A percentile compares a stretch with the other conserved stretches of the same genome.
Conservation (phyloP, 2,113 vertebrate species). For the Dicentrarchus labrax region DNA sequence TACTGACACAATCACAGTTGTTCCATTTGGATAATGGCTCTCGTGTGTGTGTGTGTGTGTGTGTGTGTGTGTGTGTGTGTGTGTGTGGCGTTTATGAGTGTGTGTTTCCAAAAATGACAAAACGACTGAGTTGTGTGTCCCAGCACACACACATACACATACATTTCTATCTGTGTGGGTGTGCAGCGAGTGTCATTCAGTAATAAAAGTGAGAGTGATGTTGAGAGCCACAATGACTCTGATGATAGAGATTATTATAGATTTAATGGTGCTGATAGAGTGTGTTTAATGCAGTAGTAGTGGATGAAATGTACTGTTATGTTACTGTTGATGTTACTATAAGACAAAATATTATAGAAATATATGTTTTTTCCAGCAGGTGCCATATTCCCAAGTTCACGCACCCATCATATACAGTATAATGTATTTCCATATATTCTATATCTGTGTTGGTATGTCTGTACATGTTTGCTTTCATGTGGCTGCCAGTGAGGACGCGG, state of each 20-base stretch:
- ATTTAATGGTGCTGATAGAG: conserved; percentile 1
- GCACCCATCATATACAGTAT: not conserved
- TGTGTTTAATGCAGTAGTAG: not conserved
- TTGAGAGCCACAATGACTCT: not conserved
- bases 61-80: too few species aligned
- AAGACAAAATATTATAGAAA: not conserved
- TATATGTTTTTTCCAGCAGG: not conserved
- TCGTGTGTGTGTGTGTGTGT: not conserved
- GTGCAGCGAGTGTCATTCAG: not conserved
- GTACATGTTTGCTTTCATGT: conserved; percentile 24
- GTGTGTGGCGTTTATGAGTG: not conserved
- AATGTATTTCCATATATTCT: not conserved
- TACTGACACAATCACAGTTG: conserved; percentile 35
- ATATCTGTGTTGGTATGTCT: conserved; percentile 1
- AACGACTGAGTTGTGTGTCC: not conserved
- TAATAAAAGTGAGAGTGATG: conserved; percentile 23
- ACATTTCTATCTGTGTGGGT: conserved; percentile 12
- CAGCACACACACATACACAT: not conserved
- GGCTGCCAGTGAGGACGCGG: conserved; percentile 1
- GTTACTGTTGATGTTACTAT: too few species aligned
- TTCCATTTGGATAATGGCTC: conserved; percentile 40
- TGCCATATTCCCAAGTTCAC: not conserved
- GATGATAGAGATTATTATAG: conserved; percentile 2
- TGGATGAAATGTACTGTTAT: not conserved
- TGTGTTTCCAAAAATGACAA: conserved; percentile 12